Evolutionary conservation across 2,797 vertebrate genomes (phyloP).

Genomic region (Cephalopachus bancanus): DNA sequence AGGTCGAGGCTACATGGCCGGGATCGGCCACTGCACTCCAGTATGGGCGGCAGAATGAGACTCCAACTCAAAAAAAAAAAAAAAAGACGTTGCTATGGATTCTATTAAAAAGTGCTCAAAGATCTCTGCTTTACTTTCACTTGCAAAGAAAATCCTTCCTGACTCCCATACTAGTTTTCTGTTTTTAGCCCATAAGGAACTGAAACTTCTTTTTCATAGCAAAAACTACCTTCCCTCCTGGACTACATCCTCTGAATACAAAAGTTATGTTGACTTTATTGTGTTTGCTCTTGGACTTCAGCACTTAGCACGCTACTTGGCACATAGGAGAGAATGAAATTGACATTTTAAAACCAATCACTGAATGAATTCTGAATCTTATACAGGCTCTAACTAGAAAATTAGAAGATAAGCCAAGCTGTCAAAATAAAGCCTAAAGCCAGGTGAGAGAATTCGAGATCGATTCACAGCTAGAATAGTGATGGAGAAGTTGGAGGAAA

Average conservation of each 20-base stretch:
- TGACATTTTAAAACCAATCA: not conserved
- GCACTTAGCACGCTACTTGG: not conserved
- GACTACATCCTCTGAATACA: not conserved
- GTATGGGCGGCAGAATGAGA: too few species aligned
- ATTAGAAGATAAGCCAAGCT: not conserved
- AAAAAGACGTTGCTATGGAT: not conserved
- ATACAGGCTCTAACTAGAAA: conserved; percentile 33
- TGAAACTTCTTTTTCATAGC: not conserved
- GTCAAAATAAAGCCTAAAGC: not conserved
- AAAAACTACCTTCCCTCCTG: not conserved
- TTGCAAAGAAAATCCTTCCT: conserved; percentile 33
- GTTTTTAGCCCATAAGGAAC: not conserved
- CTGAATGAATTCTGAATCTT: not conserved
- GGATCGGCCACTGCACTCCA: too few species aligned
- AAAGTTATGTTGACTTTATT: not conserved
- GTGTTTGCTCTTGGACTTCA: conserved; percentile 7
- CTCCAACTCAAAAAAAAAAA: too few species aligned
- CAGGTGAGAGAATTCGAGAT: not conserved
- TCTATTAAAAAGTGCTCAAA: not conserved
- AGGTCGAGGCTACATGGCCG: too few species aligned
- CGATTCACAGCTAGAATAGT: not conserved
- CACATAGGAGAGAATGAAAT: not conserved
- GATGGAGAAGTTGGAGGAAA: not conserved
- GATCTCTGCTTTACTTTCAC: conserved; percentile 26
- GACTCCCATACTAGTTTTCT: not conserved